Base-by-base conservation (phyloP, 2,797 vertebrate genomes). In the Thunnus albacares region DNA sequence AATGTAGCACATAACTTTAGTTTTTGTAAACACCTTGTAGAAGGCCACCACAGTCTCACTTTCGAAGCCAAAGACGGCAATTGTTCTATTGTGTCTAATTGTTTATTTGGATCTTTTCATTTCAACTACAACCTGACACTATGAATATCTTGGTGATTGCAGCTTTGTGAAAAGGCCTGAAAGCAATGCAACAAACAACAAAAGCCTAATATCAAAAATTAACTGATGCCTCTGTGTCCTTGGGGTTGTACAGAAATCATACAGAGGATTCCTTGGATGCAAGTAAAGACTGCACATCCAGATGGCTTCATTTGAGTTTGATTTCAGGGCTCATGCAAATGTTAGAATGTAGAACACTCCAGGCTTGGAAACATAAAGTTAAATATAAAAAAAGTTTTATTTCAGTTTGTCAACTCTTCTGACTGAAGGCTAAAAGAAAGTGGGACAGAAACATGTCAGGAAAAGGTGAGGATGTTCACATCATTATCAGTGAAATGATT, bases 401-500 rank as follows among this genome's bases (percentile, higher is more conserved):
- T 78, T 79, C 20, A 43, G 24, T 84, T 80, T 77, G 35, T 88
- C 62, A 71, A 79, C 77, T 86, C 38, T 45, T 82, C 53, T 81
- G 74, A 84, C 74, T 74, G 45, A 83, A 80, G 69, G 67, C 38
- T 62, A 2, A 76, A 83, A 81, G 65, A 81, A 88, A 90, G 79
- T 71, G 53, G 75, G 65, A 80, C 53, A 85, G 63, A 87, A 84
- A 75, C 41, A 69, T 72, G 67, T 83, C 66, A 83, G 60, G 83
- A 82, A 81, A 85, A 89, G 86, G 87, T 84, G 83, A 89, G 70
- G 38, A 81, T 75, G 63, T 83, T 89, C 70, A 86, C 75, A 76
- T 88, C 70, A 80, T 90, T 87, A 86, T 87, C 76, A 80, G 67
- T 79, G 60, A 87, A 92, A 90, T 89, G 14, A 88, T 91, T 90